Evolutionary conservation across 92 coral and sea anemone genomes (phyloP).

Genomic region (Parazoanthus swiftii): DNA sequence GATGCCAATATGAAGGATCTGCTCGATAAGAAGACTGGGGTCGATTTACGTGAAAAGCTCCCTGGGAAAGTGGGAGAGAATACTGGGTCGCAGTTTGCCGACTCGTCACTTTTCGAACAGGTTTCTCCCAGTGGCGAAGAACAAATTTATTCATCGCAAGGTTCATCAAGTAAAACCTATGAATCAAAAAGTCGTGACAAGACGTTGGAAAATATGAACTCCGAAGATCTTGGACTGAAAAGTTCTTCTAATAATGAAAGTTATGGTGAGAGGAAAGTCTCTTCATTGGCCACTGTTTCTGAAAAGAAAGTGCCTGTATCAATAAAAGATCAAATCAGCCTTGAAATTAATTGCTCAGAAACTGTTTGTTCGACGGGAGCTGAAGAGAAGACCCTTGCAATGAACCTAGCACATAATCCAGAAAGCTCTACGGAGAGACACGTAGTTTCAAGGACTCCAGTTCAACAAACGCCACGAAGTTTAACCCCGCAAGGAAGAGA

Average conservation of each 20-base stretch:
- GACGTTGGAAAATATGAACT: background rate
- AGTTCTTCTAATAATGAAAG: background rate
- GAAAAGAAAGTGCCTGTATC: background rate
- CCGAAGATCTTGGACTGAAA: background rate
- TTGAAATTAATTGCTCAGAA: background rate
- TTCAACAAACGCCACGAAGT: background rate
- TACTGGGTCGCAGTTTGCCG: background rate
- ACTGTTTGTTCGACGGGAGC: background rate
- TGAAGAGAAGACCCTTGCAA: background rate
- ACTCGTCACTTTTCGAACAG: background rate
- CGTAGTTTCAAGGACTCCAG: background rate
- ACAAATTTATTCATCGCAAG: background rate
- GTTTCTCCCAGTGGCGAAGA: background rate
- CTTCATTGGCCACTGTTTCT: background rate
- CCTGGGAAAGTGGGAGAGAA: background rate
- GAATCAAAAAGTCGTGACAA: background rate
- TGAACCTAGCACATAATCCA: background rate
- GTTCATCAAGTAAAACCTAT: background rate
- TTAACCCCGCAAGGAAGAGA: background rate
- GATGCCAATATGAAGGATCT: constrained; percentile 37
- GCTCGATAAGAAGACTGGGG: constrained; percentile 20
- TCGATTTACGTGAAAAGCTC: background rate
- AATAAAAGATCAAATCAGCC: background rate
- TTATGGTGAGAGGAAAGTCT: background rate
- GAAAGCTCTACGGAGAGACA: background rate